These are phyloP conservation scores for Falco rusticolus DNA, from an alignment of 2,797 vertebrate genomes.

Conservation along the genomic window DNA sequence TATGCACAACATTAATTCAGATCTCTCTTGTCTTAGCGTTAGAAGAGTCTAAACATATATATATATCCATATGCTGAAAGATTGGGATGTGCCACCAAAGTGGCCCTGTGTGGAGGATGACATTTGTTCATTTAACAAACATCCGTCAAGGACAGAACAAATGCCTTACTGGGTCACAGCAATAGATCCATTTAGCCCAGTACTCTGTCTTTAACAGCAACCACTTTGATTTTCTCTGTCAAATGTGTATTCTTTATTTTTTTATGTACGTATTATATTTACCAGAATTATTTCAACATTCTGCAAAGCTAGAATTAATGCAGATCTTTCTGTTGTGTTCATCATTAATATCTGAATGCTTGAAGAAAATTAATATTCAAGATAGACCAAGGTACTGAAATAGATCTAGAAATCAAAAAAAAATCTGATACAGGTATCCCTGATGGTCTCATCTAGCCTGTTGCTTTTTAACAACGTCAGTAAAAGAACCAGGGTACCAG, in stretches of 20 bases:
- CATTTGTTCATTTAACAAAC: neutral
- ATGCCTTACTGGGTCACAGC: neutral
- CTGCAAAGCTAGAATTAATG: neutral
- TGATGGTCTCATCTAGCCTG: neutral
- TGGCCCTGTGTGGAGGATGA: neutral
- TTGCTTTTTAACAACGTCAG: neutral
- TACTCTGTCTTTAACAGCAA: neutral
- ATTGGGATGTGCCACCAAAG: neutral
- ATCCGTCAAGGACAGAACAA: neutral
- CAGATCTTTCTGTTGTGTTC: neutral
- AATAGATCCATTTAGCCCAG: neutral
- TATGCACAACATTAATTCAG: neutral
- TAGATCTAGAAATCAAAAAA: neutral
- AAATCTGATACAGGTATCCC: neutral
- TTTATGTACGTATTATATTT: neutral
- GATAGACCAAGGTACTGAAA: neutral
- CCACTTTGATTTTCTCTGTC: neutral
- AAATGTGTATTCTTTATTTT: neutral
- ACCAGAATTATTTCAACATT: neutral
- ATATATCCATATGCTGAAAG: neutral
- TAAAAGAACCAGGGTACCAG: neutral
- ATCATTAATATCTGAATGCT: neutral
- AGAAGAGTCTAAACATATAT: neutral
- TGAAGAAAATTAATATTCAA: neutral
- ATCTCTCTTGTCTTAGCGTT: neutral